Percentiles rank a stretch among this genome's conserved stretches.
These are phyloP conservation scores for Galleria mellonella DNA, from an alignment of 1,140 invertebrate genomes.

Conservation along the genomic window DNA sequence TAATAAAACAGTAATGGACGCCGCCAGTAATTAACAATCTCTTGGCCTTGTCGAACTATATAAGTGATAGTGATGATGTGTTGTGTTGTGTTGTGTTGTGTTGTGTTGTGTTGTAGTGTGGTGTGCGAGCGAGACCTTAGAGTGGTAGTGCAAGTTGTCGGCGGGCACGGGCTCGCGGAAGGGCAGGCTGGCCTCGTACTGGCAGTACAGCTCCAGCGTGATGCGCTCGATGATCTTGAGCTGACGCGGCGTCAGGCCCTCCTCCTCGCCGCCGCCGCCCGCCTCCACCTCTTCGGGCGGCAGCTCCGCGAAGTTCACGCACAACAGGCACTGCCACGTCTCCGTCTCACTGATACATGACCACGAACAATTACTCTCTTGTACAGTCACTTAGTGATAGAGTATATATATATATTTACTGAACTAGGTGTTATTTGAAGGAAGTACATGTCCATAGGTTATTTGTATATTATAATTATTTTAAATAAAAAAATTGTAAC, in stretches of 20 bases:
- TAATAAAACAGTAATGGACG: no score
- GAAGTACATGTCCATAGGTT: no score
- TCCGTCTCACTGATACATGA: constrained; percentile 82
- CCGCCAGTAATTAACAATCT: no score
- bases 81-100: no score
- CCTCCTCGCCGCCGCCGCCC: constrained; percentile 60
- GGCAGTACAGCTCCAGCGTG: constrained; percentile 91
- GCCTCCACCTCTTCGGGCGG: constrained; percentile 43
- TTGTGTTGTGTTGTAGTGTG: no score
- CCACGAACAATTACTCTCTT: neutral
- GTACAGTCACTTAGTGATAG: no score
- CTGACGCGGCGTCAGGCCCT: constrained; percentile 75
- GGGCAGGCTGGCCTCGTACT: constrained; percentile 89
- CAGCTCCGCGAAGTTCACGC: constrained; percentile 85
- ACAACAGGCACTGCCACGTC: constrained; percentile 93
- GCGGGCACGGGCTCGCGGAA: constrained; percentile 88
- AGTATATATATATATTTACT: no score
- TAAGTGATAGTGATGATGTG: no score
- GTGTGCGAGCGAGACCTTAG: constrained; percentile 28
- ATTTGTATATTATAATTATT: no score
- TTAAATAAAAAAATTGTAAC: no score
- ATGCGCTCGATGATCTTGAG: constrained; percentile 87
- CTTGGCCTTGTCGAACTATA: no score
- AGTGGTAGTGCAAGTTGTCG: constrained; percentile 86
- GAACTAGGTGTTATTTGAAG: no score